A percentile compares a stretch with the other conserved stretches of the same genome.
Conservation (phyloP, 2,113 vertebrate species). For the Carassius gibelio region DNA sequence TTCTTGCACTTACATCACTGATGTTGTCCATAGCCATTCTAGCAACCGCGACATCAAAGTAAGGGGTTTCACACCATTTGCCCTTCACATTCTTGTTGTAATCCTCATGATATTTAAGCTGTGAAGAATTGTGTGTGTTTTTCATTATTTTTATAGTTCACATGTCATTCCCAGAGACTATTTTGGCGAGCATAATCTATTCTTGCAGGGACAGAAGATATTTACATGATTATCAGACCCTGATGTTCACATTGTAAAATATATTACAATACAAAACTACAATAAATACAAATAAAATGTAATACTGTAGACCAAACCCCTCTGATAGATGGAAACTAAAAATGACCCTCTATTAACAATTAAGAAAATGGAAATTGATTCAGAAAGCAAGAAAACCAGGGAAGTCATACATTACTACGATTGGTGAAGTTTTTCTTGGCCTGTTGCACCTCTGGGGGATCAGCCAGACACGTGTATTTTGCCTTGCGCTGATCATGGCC, state of each 20-base stretch:
- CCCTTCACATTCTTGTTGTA: conserved; percentile 93
- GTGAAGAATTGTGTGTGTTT: conserved; percentile 42
- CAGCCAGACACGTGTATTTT: conserved; percentile 86
- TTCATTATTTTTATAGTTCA: not conserved
- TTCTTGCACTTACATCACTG: conserved; percentile 80
- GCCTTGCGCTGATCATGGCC: conserved; percentile 83
- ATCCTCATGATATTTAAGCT: conserved; percentile 92
- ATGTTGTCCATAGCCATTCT: conserved; percentile 91
- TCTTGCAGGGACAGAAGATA: not conserved
- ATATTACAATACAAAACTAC: no score
- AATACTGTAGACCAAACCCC: not conserved
- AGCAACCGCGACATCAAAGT: conserved; percentile 89
- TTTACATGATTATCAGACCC: not conserved
- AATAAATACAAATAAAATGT: not conserved
- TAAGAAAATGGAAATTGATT: not conserved
- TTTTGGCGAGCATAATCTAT: not conserved
- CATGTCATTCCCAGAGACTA: no score
- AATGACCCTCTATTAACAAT: not conserved
- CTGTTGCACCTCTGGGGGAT: conserved; percentile 88
- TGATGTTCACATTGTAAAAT: no score
- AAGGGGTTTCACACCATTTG: conserved; percentile 96
- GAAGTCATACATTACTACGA: conserved; percentile 88
- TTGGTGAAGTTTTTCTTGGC: conserved; percentile 87
- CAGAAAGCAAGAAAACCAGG: not conserved
- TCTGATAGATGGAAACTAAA: not conserved